A percentile compares a stretch with the other conserved stretches of the same genome.
phyloP scores from a whole-genome alignment of 1,140 invertebrate genomes.

The Drosophila micromelanica region DNA sequence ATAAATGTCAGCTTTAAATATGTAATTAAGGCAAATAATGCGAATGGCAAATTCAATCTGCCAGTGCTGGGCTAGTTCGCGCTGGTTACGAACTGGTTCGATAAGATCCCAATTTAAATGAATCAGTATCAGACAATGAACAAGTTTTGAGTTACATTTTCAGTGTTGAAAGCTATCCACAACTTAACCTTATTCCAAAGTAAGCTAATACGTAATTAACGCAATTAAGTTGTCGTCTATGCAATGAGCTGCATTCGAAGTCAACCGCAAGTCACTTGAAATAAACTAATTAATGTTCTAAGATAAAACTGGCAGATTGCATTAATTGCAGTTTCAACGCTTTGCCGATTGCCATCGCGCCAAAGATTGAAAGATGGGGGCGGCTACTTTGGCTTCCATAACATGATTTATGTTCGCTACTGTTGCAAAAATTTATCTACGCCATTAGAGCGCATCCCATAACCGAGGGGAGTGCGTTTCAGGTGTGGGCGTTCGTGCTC shows the following conservation, averaged over 20 bases:
- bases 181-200: conserved; percentile 37
- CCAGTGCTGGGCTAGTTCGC: background rate
- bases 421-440: conserved; percentile 39
- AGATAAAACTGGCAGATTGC: conserved; percentile 66
- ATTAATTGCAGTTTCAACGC: conserved; percentile 78
- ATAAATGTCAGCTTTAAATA: conserved; percentile 80
- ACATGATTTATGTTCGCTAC: conserved; percentile 61
- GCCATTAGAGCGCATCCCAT: conserved; percentile 72
- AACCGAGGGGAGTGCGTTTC: conserved; percentile 37
- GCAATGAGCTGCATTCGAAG: conserved; percentile 23
- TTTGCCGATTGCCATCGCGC: conserved; percentile 60
- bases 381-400: conserved; percentile 4
- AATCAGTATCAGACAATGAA: background rate
- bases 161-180: conserved; percentile 8
- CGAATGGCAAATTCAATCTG: conserved; percentile 17
- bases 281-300: conserved; percentile 75
- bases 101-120: conserved; percentile 2
- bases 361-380: conserved; percentile 27
- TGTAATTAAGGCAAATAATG: conserved; percentile 69
- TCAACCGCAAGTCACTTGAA: conserved; percentile 59
- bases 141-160: background rate
- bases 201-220: conserved; percentile 70
- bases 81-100: conserved; percentile 9
- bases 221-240: conserved; percentile 73
- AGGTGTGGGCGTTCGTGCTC: conserved; percentile 13